A percentile compares a stretch with the other conserved stretches of the same genome.
Evolutionary conservation across 2,888 invertebrate genomes (phyloP).

Genomic region (Apocheima hispidaria): DNA sequence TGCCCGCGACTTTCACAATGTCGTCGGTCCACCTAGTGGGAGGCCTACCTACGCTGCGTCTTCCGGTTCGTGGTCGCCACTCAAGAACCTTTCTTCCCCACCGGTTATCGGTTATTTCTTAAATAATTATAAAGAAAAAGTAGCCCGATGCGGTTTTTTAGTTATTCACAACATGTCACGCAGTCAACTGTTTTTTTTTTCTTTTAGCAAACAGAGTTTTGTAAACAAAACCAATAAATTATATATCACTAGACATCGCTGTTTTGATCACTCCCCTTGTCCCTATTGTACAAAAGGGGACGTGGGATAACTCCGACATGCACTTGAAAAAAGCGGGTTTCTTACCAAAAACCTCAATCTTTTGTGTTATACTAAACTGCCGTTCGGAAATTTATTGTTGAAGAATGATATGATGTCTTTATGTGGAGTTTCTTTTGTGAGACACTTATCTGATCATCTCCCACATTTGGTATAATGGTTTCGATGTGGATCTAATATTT

Average conservation of each 20-base stretch:
- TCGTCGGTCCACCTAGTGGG: too few species aligned
- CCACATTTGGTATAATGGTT: conserved; percentile 74
- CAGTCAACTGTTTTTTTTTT: conserved; percentile 24
- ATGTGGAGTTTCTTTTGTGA: conserved; percentile 77
- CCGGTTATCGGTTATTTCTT: too few species aligned
- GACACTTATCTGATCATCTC: conserved; percentile 82
- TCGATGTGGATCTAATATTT: conserved; percentile 58
- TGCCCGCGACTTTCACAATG: too few species aligned
- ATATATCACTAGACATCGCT: conserved; percentile 60
- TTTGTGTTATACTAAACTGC: conserved; percentile 80
- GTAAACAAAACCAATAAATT: conserved; percentile 63
- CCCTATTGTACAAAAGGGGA: conserved; percentile 74
- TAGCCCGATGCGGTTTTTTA: too few species aligned
- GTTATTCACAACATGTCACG: conserved; percentile 2
- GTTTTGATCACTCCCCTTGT: conserved; percentile 84
- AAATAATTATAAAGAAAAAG: too few species aligned
- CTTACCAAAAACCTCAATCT: conserved; percentile 70
- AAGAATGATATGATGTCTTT: conserved; percentile 85
- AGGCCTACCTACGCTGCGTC: too few species aligned
- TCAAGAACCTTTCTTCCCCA: too few species aligned
- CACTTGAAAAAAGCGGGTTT: conserved; percentile 70
- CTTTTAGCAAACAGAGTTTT: conserved; percentile 35
- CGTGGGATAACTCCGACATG: conserved; percentile 59
- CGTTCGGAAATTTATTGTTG: conserved; percentile 82
- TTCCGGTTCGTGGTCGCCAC: too few species aligned